phyloP scores from a whole-genome alignment of 2,113 vertebrate genomes.

The Clinocottus analis region DNA sequence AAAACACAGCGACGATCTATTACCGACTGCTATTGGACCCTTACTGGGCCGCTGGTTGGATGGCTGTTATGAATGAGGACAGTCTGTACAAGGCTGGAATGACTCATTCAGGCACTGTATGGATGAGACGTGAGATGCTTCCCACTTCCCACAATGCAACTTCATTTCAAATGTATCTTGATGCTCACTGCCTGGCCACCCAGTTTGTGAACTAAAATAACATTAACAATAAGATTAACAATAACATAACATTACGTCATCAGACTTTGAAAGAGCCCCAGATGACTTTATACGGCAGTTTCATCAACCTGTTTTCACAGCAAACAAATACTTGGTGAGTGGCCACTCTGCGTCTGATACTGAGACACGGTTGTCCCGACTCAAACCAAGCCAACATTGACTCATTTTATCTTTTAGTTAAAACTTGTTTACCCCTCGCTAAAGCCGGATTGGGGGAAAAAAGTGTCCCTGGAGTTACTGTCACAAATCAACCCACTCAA shows the following conservation, averaged over 20 bases:
- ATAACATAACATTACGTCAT: not conserved
- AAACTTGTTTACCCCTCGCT: no score
- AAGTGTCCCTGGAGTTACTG: no score
- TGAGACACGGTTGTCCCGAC: not conserved
- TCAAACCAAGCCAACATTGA: not conserved
- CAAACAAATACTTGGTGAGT: no score
- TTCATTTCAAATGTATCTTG: not conserved
- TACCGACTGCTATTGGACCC: constrained; percentile 13
- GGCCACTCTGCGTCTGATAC: not conserved
- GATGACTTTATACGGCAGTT: not conserved
- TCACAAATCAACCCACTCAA: no score
- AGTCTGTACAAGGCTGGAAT: constrained; percentile 34
- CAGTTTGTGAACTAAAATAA: not conserved
- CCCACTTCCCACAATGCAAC: not conserved
- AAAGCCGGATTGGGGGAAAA: no score
- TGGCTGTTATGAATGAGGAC: constrained; percentile 56
- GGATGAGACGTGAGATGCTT: constrained; percentile 35
- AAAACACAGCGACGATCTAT: constrained; percentile 13
- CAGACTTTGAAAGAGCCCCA: not conserved
- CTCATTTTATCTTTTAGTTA: not conserved
- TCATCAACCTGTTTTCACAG: not conserved
- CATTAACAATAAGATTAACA: no score
- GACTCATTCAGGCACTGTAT: constrained; percentile 47
- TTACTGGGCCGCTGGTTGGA: not conserved
- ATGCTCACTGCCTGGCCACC: no score